phyloP scores from a whole-genome alignment of 2,113 vertebrate species.

The Cnemophilus loriae region DNA sequence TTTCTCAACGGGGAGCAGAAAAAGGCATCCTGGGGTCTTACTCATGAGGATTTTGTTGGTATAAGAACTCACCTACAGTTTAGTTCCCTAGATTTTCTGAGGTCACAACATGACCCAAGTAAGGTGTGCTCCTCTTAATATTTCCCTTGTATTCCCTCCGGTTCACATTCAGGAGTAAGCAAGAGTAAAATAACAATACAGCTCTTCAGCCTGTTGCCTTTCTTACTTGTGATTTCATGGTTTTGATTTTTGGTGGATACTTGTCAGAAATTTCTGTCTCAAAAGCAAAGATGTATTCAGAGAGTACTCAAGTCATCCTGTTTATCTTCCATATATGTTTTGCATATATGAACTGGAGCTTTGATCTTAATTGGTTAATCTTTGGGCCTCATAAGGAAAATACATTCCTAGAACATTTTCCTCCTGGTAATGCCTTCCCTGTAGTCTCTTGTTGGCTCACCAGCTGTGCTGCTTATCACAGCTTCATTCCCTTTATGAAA shows the following conservation, averaged over 20 bases:
- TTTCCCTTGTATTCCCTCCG: not conserved
- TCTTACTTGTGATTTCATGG: not conserved
- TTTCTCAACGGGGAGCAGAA: not conserved
- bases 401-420: not conserved
- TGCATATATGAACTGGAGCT: not conserved
- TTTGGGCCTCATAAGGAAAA: not conserved
- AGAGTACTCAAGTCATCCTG: not conserved
- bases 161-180: not conserved
- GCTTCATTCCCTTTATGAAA: slow-evolving; percentile 2
- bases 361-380: not conserved
- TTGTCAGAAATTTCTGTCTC: not conserved
- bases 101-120: not conserved
- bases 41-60: not conserved
- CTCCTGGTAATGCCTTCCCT: not conserved
- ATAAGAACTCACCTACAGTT: not conserved
- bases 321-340: not conserved
- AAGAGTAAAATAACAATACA: not conserved
- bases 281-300: not conserved
- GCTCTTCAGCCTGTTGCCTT: not conserved
- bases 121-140: not conserved
- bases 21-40: not conserved
- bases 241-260: not conserved
- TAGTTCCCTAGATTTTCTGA: not conserved
- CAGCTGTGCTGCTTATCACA: slow-evolving; percentile 1
- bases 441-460: not conserved